Percentiles rank a stretch among this genome's conserved stretches.
phyloP scores from a whole-genome alignment of 1,140 invertebrate genomes.

The Hormaphis cornu region DNA sequence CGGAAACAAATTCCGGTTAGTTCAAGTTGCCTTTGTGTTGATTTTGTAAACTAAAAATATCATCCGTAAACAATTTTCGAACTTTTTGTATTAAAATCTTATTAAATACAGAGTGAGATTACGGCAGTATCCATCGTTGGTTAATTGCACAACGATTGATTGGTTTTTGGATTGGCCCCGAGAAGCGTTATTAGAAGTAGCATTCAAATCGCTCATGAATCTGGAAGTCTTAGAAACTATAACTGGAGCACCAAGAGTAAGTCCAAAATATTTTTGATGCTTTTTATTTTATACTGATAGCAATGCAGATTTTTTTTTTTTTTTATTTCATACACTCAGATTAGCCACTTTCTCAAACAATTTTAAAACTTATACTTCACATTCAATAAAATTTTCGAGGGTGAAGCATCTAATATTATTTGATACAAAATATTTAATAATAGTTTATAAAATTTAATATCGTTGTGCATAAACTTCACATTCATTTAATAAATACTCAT shows the following conservation, averaged over 20 bases:
- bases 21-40: not conserved
- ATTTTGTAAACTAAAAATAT: not conserved
- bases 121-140: conserved; percentile 71
- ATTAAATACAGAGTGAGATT: conserved; percentile 61
- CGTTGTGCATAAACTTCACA: no score
- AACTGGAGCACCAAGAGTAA: conserved; percentile 40
- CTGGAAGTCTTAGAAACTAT: conserved; percentile 58
- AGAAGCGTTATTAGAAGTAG: conserved; percentile 75
- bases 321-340: no score
- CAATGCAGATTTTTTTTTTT: no score
- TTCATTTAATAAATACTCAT: no score
- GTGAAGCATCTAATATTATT: no score
- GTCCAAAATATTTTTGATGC: not conserved
- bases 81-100: conserved; percentile 10
- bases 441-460: no score
- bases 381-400: no score
- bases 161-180: conserved; percentile 81
- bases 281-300: no score
- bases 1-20: conserved; percentile 54
- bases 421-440: no score
- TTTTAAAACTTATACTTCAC: no score
- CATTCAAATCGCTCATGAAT: conserved; percentile 57
- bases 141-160: conserved; percentile 78
- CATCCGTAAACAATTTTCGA: not conserved
- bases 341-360: no score